Base-by-base conservation (phyloP, 2,888 invertebrate genomes). In the Charanyca ferruginea region DNA sequence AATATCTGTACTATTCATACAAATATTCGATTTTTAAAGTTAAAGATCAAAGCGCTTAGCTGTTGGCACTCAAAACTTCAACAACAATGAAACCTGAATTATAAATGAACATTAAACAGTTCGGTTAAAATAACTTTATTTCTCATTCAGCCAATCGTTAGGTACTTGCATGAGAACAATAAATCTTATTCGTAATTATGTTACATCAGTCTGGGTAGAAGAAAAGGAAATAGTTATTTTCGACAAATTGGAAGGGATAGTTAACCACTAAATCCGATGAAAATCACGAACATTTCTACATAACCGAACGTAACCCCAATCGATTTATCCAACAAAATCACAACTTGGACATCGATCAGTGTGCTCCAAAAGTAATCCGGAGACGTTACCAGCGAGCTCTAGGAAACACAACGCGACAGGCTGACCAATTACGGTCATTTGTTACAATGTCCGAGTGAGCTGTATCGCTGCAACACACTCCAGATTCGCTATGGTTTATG, bases 391-490 rank as follows among this genome's bases (percentile, higher is more conserved):
- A 69, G 69, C 69, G 48, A 41, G 73, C 76, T 66, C 69, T 62
- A 68, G 76, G 80, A 75, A 80, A 81, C 72, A 81, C 74, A 78
- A 77, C 83, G 83, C 83, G 83, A 89, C 89, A 85, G 85, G 64
- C 84, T 91, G 90, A 92, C 91, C 91, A 90, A 87, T 87, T 83
- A 86, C 86, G 55, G 67, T 77, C 83, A 77, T 76, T 76, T 84
- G 84, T 86, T 83, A 86, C 79, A 68, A 73, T 77, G 84, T 80
- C 84, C 81, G 77, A 77, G 75, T 75, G 49, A 73, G 68, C 70
- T 75, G 81, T 81, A 80, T 80, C 83, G 78, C 58, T 52, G 76
- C 63, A 66, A 55, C 65, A 69, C 81, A 83, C 72, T 70, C 69
- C 60, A 58, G 52, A 62, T 70, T 73, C 60, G 20, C 57, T 47